Evolutionary conservation across 2,888 invertebrate genomes (phyloP).

Genomic region (Catocala nupta): DNA sequence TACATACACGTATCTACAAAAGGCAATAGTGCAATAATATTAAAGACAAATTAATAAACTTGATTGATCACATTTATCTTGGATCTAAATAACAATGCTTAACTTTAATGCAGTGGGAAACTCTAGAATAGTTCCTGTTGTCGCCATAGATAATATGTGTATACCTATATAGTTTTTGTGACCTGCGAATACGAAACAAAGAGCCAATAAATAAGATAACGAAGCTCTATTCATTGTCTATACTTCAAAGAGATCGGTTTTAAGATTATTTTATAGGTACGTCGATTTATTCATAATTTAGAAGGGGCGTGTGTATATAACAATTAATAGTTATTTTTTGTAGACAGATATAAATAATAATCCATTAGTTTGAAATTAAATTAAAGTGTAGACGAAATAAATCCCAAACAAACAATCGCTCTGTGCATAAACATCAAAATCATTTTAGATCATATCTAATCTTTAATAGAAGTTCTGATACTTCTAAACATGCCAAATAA

Average conservation of each 20-base stretch:
- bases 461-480: too few species aligned
- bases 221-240: slow-evolving; percentile 57
- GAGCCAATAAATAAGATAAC: slow-evolving; percentile 55
- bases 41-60: slow-evolving; percentile 31
- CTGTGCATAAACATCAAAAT: too few species aligned
- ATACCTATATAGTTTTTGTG: slow-evolving; percentile 52
- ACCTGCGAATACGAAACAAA: slow-evolving; percentile 64
- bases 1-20: too few species aligned
- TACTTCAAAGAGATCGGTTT: slow-evolving; percentile 51
- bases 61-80: slow-evolving; percentile 59
- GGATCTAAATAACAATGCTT: slow-evolving; percentile 53
- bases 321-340: too few species aligned
- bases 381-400: too few species aligned
- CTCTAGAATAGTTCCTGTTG: slow-evolving; percentile 36
- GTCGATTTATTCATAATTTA: slow-evolving; percentile 21
- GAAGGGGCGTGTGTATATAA: not conserved
- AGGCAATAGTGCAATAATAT: too few species aligned
- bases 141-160: slow-evolving; percentile 18
- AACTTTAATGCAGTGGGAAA: slow-evolving; percentile 56
- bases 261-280: slow-evolving; percentile 46
- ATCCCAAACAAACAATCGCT: too few species aligned
- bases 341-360: too few species aligned
- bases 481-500: too few species aligned
- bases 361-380: too few species aligned
- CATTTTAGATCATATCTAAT: too few species aligned